phyloP scores from a whole-genome alignment of 2,113 vertebrate genomes.

The Gymnorhina tibicen region DNA sequence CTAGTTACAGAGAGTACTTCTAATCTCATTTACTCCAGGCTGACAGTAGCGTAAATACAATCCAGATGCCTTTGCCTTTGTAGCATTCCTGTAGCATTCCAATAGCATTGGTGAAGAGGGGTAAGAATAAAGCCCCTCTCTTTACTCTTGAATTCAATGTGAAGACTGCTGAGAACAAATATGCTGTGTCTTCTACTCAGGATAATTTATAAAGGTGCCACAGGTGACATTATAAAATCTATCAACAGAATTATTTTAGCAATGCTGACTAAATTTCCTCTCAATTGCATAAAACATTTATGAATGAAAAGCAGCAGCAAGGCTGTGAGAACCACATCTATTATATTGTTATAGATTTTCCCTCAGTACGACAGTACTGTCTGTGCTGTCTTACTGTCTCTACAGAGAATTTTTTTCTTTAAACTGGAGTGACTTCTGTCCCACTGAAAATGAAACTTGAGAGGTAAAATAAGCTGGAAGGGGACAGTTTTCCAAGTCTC shows the following conservation, averaged over 20 bases:
- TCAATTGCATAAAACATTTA: slow-evolving; percentile 77
- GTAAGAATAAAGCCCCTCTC: background rate
- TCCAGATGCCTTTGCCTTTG: background rate
- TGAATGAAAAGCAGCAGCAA: slow-evolving; percentile 68
- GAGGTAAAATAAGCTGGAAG: background rate
- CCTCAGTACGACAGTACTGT: slow-evolving; percentile 49
- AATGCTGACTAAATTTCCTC: slow-evolving; percentile 73
- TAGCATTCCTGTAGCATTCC: background rate
- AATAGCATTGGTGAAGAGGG: background rate
- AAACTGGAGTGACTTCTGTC: background rate
- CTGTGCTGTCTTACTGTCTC: background rate
- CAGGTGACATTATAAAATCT: background rate
- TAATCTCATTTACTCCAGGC: background rate
- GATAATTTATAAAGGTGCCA: background rate
- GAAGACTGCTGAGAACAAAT: background rate
- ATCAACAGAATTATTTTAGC: slow-evolving; percentile 18
- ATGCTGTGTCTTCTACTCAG: background rate
- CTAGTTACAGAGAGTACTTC: background rate
- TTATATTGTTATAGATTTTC: slow-evolving; percentile 61
- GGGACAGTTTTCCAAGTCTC: background rate
- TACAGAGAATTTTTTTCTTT: background rate
- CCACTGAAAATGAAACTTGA: background rate
- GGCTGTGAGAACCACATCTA: slow-evolving; percentile 64
- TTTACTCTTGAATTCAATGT: background rate
- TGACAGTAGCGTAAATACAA: background rate